Conservation (phyloP, 2,113 vertebrate species). For the Progne subis region DNA sequence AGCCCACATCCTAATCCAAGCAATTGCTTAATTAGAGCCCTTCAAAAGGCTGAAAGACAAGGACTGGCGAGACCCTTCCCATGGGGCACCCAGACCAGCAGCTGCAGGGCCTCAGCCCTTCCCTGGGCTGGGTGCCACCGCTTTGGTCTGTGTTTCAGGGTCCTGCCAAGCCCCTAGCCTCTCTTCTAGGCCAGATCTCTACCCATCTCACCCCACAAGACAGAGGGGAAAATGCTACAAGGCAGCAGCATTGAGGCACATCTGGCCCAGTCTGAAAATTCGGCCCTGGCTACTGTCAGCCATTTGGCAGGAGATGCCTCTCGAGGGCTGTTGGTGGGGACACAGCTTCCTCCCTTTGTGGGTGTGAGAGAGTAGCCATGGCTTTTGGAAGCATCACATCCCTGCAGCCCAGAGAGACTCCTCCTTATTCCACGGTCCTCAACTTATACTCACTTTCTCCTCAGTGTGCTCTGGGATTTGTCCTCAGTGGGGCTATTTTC, state of each 20-base stretch:
- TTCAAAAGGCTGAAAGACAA: not conserved
- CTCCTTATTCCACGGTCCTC: not conserved
- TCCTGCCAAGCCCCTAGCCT: not conserved
- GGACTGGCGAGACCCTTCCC: not conserved
- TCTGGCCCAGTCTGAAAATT: not conserved
- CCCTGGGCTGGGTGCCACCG: not conserved
- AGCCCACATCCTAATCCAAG: not conserved
- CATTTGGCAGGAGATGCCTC: not conserved
- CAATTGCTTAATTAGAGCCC: not conserved
- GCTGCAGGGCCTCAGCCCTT: not conserved
- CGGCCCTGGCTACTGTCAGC: not conserved
- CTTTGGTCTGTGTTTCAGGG: not conserved
- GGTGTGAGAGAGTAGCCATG: not conserved
- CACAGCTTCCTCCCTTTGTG: not conserved
- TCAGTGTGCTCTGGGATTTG: not conserved
- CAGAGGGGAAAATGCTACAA: not conserved
- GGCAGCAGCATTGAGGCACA: not conserved
- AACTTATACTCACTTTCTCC: fast-evolving
- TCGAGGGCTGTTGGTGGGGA: not conserved
- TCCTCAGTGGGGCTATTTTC: not conserved
- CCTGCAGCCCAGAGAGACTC: not conserved
- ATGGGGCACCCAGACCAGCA: not conserved
- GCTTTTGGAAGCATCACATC: not conserved
- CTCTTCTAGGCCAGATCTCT: not conserved
- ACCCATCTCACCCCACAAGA: not conserved